Percentiles rank a stretch among this genome's conserved stretches.
Conservation (phyloP, 2,888 invertebrate genomes). For the Andrena camellia region DNA sequence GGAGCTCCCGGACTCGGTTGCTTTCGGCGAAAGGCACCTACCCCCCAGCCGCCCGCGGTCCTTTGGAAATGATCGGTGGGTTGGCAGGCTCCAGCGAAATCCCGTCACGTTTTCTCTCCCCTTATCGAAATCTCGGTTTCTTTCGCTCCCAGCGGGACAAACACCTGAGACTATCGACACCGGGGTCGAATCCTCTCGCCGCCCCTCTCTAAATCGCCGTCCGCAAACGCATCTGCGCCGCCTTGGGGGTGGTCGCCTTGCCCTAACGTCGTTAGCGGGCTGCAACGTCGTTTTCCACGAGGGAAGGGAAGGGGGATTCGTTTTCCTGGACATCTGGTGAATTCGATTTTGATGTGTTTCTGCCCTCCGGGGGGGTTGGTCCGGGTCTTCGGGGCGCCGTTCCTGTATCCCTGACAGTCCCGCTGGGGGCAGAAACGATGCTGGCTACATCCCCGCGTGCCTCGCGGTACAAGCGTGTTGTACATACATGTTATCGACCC, state of each 20-base stretch:
- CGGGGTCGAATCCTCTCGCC: conserved; percentile 51
- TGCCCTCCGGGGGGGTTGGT: conserved; percentile 77
- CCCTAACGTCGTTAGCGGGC: conserved; percentile 78
- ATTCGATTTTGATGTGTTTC: conserved; percentile 85
- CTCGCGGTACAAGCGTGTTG: conserved; percentile 50
- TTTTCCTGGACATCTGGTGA: conserved; percentile 84
- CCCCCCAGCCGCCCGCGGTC: background rate
- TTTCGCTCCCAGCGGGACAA: conserved; percentile 42
- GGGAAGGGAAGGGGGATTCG: conserved; percentile 69
- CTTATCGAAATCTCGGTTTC: conserved; percentile 47
- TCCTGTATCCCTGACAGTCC: conserved; percentile 73
- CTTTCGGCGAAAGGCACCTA: background rate
- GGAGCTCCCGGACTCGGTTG: background rate
- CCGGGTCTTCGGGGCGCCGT: conserved; percentile 59
- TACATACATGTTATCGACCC: conserved; percentile 62
- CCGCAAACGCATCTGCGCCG: conserved; percentile 71
- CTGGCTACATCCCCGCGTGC: conserved; percentile 63
- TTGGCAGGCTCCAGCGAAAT: conserved; percentile 2
- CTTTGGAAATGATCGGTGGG: background rate
- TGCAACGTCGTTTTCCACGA: conserved; percentile 62
- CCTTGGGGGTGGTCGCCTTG: conserved; percentile 54
- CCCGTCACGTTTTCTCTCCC: background rate
- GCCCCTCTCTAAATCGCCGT: conserved; percentile 56
- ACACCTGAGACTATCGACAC: conserved; percentile 61
- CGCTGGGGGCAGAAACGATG: conserved; percentile 71